Conservation (phyloP, 53 echinoderm and acorn worm genomes). For the Antedon mediterranea region DNA sequence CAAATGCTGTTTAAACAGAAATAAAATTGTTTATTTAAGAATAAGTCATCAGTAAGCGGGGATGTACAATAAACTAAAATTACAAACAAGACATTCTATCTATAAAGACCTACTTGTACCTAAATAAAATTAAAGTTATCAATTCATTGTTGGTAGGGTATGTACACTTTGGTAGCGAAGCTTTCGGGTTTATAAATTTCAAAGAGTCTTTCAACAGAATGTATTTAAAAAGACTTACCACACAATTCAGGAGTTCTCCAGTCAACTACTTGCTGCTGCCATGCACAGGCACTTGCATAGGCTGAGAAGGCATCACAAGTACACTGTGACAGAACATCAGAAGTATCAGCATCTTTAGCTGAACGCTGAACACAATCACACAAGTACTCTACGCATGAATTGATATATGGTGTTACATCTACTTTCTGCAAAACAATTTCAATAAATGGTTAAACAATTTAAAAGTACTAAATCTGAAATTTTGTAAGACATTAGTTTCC, state of each 20-base stretch:
- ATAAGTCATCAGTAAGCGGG: too few relatives aligned
- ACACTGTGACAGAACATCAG: conserved; percentile 5
- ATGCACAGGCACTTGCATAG: conserved; percentile 64
- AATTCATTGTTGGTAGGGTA: too few relatives aligned
- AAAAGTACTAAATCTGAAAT: too few relatives aligned
- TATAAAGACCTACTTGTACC: not conserved
- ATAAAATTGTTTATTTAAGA: too few relatives aligned
- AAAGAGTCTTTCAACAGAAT: not conserved
- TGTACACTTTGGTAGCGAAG: too few relatives aligned
- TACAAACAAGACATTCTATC: too few relatives aligned
- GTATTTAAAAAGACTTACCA: conserved; percentile 25
- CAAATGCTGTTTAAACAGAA: conserved; percentile 24
- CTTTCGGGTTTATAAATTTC: too few relatives aligned
- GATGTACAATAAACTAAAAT: too few relatives aligned
- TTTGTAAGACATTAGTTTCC: too few relatives aligned
- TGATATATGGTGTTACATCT: conserved; percentile 32
- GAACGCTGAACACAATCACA: conserved; percentile 22
- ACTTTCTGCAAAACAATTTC: conserved; percentile 29
- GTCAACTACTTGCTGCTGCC: conserved; percentile 27
- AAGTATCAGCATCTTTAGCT: not conserved
- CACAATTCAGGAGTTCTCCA: conserved; percentile 56
- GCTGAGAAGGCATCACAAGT: conserved; percentile 51
- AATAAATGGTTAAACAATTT: too few relatives aligned
- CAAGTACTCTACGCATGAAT: conserved; percentile 58
- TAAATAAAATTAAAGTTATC: too few relatives aligned